Percentiles rank a stretch among this genome's conserved stretches.
These are phyloP conservation scores for Lutjanus campechanus DNA, from an alignment of 2,797 vertebrate genomes.

Conservation along the genomic window DNA sequence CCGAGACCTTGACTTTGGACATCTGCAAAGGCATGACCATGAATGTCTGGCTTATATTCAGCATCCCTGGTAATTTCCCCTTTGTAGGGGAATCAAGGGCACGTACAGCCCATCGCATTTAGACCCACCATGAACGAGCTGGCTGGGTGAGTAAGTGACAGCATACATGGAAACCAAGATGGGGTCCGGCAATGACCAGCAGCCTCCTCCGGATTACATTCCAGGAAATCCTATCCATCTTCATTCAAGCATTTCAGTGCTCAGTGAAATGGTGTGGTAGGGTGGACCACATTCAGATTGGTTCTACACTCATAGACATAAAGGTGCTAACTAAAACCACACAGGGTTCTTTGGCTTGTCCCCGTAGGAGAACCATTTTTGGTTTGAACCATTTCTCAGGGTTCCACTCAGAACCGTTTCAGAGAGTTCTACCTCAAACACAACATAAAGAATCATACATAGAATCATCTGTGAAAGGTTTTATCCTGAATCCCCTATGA, in stretches of 20 bases:
- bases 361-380: too few species aligned
- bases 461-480: too few species aligned
- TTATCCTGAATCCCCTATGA: too few species aligned
- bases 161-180: conserved; percentile 66
- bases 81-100: conserved; percentile 80
- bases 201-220: conserved; percentile 76
- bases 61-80: conserved; percentile 77
- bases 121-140: conserved; percentile 51
- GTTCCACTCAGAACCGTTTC: too few species aligned
- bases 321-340: too few species aligned
- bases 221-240: conserved; percentile 80
- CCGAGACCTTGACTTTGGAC: conserved; percentile 82
- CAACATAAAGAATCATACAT: too few species aligned
- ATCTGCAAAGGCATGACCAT: conserved; percentile 76
- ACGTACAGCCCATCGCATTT: conserved; percentile 76
- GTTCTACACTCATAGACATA: conserved; percentile 26
- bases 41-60: conserved; percentile 72
- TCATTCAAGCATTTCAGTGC: conserved; percentile 79
- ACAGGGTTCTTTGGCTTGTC: too few species aligned
- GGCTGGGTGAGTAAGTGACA: conserved; percentile 76
- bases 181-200: conserved; percentile 73
- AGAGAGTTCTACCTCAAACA: too few species aligned
- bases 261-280: conserved; percentile 72
- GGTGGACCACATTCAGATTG: conserved; percentile 75
- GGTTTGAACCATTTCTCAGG: too few species aligned